Evolutionary conservation across 2,888 invertebrate genomes (phyloP).

Genomic region (Epinotia brunnichana): DNA sequence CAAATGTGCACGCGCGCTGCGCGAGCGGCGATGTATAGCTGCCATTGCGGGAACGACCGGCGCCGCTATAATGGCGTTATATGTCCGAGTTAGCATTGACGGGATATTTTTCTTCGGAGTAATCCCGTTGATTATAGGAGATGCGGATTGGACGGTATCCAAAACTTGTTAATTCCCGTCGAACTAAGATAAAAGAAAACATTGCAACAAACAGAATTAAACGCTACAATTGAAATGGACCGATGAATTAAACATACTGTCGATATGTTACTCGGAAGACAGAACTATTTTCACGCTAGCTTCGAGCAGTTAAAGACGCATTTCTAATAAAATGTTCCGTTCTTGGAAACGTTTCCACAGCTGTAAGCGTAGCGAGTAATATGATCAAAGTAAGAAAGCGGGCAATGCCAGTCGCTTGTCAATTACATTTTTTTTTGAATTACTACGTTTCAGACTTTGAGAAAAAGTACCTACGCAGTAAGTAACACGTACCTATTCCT

Average conservation of each 20-base stretch:
- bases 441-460: too few relatives aligned
- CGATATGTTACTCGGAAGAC: conserved; percentile 4
- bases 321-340: not conserved
- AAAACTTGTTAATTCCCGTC: conserved; percentile 16
- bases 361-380: not conserved
- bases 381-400: not conserved
- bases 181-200: not conserved
- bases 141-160: conserved; percentile 28
- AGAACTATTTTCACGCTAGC: not conserved
- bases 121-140: conserved; percentile 33
- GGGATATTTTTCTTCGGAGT: conserved; percentile 36
- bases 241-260: not conserved
- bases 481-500: too few relatives aligned
- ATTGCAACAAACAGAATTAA: not conserved
- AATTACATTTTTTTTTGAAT: too few relatives aligned
- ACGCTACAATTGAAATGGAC: conserved; percentile 4
- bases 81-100: conserved; percentile 43
- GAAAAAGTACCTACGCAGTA: too few relatives aligned
- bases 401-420: too few relatives aligned
- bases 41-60: conserved; percentile 52
- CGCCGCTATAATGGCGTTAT: conserved; percentile 45
- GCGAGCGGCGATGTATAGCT: conserved; percentile 67
- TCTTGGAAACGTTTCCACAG: not conserved
- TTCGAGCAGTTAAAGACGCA: not conserved
- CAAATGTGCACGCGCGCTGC: conserved; percentile 59